Base-by-base conservation (phyloP, 2,113 vertebrate species). In the Sitta europaea region DNA sequence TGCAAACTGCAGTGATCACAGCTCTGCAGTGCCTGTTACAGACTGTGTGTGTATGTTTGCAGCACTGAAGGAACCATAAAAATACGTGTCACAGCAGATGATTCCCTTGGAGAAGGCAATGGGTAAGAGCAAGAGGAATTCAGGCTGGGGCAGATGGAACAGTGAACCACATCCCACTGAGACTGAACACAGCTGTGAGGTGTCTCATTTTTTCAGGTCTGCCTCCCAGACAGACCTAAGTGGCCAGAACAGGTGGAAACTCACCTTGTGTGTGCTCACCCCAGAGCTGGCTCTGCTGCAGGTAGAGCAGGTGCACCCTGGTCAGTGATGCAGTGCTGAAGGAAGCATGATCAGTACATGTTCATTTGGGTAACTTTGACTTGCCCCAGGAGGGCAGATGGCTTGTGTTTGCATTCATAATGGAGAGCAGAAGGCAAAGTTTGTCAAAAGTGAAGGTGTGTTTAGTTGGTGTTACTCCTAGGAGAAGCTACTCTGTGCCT, bases 121-220 rank as follows among this genome's bases (percentile, higher is more conserved):
- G 1, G 65, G 58, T 25, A 35, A 35, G 38, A 71, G 53, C 20
- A 12, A 21, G 14, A 28, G 38, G 57, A 25, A 9, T 13, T 36
- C 18, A 14, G 29, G 51, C 55, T 27, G 0, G 8, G 33, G 50
- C 42, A 62, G 65, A 25, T 23, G 22, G 38, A 17, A 19, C 31
- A 47, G 33, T 2, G 31, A 38, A 10, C 33, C 0, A 2, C 12
- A 14, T 36, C 55, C 55, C 19, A 5, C 2, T 2, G 17, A 12
- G 29, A 17, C 7, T 0, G 1, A 5, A 3, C 0, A 2, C 33
- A 54, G 79, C 58, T 58, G 50, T 0, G 1, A 68, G 47, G 27
- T 12, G 8, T 20, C 47, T n/a, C 12, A 8, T 59, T 28, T 20
- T 42, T 50, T 54, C 24, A 4, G 29, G 15, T 48, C 33, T 88